These are phyloP conservation scores for Paracentrotus lividus DNA, from an alignment of 53 echinoderm and acorn worm species.

Conservation along the genomic window DNA sequence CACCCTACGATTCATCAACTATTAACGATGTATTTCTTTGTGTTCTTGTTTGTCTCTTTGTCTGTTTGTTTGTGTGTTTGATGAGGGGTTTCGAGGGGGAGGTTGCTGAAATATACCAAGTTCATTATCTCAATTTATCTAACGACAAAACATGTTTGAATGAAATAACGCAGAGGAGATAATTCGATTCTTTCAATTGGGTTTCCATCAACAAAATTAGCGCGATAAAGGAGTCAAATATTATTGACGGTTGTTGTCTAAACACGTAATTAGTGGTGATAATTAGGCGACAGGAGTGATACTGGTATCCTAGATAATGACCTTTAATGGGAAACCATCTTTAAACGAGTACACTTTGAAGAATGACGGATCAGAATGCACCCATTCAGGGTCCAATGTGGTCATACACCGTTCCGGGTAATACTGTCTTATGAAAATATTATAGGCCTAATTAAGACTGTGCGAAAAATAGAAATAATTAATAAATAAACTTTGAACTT, in stretches of 20 bases:
- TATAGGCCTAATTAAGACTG: too few relatives aligned
- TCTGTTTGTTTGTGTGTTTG: too few relatives aligned
- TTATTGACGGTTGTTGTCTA: constrained; percentile 52
- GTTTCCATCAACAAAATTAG: constrained; percentile 44
- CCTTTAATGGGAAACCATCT: constrained; percentile 1
- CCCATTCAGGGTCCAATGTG: too few relatives aligned
- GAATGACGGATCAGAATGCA: too few relatives aligned
- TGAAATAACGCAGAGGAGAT: background rate
- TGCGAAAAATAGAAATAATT: too few relatives aligned
- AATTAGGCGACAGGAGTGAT: constrained; percentile 55
- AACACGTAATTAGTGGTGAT: constrained; percentile 64
- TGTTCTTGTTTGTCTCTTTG: too few relatives aligned
- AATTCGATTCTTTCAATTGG: background rate
- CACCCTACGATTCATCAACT: too few relatives aligned
- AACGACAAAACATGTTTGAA: background rate
- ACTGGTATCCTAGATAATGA: constrained; percentile 35
- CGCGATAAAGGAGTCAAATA: constrained; percentile 52
- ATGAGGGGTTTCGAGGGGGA: too few relatives aligned
- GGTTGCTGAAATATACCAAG: background rate
- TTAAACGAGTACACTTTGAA: constrained; percentile 18
- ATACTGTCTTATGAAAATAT: too few relatives aligned
- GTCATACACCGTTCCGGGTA: too few relatives aligned
- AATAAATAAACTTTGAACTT: too few relatives aligned
- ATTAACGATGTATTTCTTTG: too few relatives aligned
- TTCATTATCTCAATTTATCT: background rate